Percentiles rank a stretch among this genome's conserved stretches.
These are phyloP conservation scores for Nyctibius bracteatus DNA, from an alignment of 2,113 vertebrate genomes.

Conservation along the genomic window DNA sequence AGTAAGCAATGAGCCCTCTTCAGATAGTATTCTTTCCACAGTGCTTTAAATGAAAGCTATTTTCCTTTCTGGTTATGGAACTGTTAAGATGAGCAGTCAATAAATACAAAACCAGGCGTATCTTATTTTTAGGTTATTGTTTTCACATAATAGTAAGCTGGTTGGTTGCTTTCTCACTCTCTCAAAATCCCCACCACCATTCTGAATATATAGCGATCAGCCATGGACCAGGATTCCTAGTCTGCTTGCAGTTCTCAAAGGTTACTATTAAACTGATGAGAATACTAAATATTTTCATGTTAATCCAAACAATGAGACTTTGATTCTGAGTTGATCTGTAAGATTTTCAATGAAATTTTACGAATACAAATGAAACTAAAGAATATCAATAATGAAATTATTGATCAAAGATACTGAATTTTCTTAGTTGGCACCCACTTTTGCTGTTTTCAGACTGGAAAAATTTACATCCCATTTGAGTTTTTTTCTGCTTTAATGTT, in stretches of 20 bases:
- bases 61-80: slow-evolving; percentile 31
- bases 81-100: background rate
- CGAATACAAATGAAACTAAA: background rate
- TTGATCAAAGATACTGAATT: background rate
- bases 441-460: background rate
- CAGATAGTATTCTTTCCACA: background rate
- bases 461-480: background rate
- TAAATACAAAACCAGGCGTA: slow-evolving; percentile 26
- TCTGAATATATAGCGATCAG: background rate
- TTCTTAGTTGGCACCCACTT: background rate
- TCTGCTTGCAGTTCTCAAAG: background rate
- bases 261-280: background rate
- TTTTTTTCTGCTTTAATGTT: background rate
- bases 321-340: background rate
- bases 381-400: background rate
- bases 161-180: background rate
- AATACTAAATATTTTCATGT: background rate
- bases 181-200: background rate
- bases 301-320: background rate
- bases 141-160: background rate
- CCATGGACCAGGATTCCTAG: background rate
- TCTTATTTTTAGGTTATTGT: slow-evolving; percentile 9
- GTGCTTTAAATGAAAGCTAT: slow-evolving; percentile 19
- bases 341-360: background rate
- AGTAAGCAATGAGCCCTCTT: background rate